Conservation (phyloP, 2,797 vertebrate species). For the Acanthis flammea region DNA sequence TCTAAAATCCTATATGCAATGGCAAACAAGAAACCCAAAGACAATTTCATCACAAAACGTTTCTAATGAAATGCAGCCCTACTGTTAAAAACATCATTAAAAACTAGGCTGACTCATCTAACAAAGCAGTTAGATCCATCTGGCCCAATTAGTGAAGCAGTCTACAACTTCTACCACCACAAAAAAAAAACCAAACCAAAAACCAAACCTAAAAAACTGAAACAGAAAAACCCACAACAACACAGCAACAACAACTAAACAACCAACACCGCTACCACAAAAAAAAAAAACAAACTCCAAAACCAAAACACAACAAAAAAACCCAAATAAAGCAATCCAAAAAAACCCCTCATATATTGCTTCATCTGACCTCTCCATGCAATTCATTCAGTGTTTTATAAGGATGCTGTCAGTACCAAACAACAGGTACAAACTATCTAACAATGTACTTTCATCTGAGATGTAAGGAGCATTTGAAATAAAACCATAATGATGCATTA, state of each 20-base stretch:
- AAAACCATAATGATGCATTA: not conserved
- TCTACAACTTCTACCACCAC: not conserved
- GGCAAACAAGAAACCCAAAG: not conserved
- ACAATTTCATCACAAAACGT: not conserved
- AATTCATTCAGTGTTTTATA: not conserved
- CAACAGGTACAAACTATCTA: not conserved
- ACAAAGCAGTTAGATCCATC: conserved; percentile 16
- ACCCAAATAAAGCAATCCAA: not conserved
- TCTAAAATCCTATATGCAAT: not conserved
- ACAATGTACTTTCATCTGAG: not conserved
- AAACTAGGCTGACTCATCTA: conserved; percentile 12
- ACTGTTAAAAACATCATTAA: conserved; percentile 1
- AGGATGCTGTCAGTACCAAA: not conserved
- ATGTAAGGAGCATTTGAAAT: not conserved
- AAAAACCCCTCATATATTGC: fast-evolving
- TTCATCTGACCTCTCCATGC: not conserved
- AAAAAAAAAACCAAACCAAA: not conserved
- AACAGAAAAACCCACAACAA: not conserved
- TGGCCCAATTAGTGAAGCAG: not conserved
- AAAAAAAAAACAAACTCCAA: not conserved
- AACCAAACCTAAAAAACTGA: not conserved
- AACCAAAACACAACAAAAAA: not conserved
- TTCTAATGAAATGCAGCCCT: not conserved
- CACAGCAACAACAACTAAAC: not conserved
- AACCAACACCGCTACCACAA: not conserved